Evolutionary conservation across 2,113 vertebrate species (phyloP), one percentile per base, ranked within the genome.

Genomic region (Misgurnus mizolepis): DNA sequence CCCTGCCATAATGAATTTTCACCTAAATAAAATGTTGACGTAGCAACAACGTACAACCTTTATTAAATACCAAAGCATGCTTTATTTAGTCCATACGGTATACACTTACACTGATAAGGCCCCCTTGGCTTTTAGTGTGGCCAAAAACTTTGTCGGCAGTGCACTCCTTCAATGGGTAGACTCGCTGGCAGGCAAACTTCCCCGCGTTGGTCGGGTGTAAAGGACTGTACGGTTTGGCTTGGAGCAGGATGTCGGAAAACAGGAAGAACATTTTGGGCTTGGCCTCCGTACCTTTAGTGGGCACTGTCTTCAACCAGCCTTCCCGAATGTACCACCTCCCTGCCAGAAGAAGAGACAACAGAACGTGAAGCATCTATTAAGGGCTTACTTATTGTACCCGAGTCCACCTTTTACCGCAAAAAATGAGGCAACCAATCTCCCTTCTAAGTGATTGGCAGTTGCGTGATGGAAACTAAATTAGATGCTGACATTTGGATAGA

Each of bases 241-340:
- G 90, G 72, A 97, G 85, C 55, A 99, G 92, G 83, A 95, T 84
- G 71, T 99, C 98, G 0, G 96, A 96, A 89, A 99, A 98, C 68
- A 99, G 94, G 88, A 92, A 95, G 89, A 96, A 96, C 94, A 88
- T 85, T 88, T 93, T 95, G 18, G 89, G 92, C 72, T 95, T 95
- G 15, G 85, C 88, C 9, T 91, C 95, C 7, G 91, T 84, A 39
- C 87, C 91, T 89, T 91, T 94, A 9, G 85, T 45, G 67, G 92
- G 91, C 85, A 92, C 89, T 67, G 85, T 86, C 82, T 88, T 89
- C 71, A 96, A 91, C 92, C 93, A 90, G 83, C 93, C 92, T 89
- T 92, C 94, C 1, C 87, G 89, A 88, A 94, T 88, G 84, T 85
- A 91, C 87, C 89, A 89, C 55, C 89, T 88, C 22, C 89, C 92